phyloP scores from a whole-genome alignment of 2,888 invertebrate genomes.

The Lasioglossum vierecki region DNA sequence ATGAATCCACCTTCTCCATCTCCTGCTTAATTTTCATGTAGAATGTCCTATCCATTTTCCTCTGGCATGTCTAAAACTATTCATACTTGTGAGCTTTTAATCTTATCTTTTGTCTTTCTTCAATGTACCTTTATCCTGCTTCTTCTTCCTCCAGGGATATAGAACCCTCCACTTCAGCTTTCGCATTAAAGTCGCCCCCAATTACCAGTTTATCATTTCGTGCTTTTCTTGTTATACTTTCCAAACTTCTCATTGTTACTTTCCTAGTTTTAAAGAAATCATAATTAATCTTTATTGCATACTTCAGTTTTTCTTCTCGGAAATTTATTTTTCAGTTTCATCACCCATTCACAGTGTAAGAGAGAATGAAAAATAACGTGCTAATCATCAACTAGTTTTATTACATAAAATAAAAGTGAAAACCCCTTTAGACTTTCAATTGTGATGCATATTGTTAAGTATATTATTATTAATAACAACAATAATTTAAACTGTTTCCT shows the following conservation, averaged over 20 bases:
- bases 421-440: background rate
- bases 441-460: background rate
- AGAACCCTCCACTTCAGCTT: background rate
- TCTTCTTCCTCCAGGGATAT: background rate
- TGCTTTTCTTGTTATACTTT: background rate
- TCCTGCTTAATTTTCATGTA: background rate
- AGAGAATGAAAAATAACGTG: background rate
- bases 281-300: background rate
- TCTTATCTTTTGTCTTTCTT: slow-evolving; percentile 16
- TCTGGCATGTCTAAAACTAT: slow-evolving; percentile 6
- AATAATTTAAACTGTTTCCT: background rate
- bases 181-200: background rate
- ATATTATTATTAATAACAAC: background rate
- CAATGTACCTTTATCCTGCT: background rate
- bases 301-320: background rate
- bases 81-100: slow-evolving; percentile 10
- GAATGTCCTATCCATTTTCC: slow-evolving; percentile 9
- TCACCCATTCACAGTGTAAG: background rate
- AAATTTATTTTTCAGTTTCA: background rate
- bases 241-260: too few relatives aligned
- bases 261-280: background rate
- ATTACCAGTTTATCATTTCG: slow-evolving; percentile 13
- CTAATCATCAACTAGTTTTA: background rate
- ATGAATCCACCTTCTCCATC: background rate
- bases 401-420: background rate